Evolutionary conservation across 1,140 invertebrate genomes (phyloP).

Genomic region (Micrasema minimum): DNA sequence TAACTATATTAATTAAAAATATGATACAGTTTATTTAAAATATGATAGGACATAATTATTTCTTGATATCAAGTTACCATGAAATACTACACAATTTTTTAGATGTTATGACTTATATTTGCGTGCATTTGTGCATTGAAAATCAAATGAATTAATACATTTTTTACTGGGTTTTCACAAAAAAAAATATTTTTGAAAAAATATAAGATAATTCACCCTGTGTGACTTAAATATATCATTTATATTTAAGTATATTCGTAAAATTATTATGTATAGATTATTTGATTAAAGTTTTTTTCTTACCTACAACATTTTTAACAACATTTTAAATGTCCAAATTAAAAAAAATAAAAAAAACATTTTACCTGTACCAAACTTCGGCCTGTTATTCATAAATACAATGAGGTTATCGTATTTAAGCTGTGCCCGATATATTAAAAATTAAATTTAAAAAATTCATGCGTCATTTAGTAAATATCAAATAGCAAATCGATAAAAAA

Average conservation of each 20-base stretch:
- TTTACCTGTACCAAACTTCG: no score
- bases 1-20: no score
- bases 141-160: no score
- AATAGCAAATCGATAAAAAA: no score
- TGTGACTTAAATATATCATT: conserved; percentile 35
- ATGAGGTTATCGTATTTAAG: no score
- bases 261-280: conserved; percentile 24
- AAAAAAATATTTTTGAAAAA: conserved; percentile 17
- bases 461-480: no score
- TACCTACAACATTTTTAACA: conserved; percentile 35
- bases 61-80: background rate
- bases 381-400: no score
- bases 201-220: conserved; percentile 29
- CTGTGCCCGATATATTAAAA: no score
- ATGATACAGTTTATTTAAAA: conserved; percentile 12
- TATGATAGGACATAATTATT: conserved; percentile 10
- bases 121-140: conserved; percentile 28
- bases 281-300: conserved; percentile 25
- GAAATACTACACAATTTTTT: conserved; percentile 1
- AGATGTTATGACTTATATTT: conserved; percentile 2
- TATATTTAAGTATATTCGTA: conserved; percentile 28
- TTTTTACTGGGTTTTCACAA: conserved; percentile 2
- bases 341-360: no score
- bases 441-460: no score
- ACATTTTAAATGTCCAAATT: conserved; percentile 16